Evolutionary conservation across 2,113 vertebrate species (phyloP), one percentile per base, ranked within the genome.

Genomic region (Etheostoma spectabile): DNA sequence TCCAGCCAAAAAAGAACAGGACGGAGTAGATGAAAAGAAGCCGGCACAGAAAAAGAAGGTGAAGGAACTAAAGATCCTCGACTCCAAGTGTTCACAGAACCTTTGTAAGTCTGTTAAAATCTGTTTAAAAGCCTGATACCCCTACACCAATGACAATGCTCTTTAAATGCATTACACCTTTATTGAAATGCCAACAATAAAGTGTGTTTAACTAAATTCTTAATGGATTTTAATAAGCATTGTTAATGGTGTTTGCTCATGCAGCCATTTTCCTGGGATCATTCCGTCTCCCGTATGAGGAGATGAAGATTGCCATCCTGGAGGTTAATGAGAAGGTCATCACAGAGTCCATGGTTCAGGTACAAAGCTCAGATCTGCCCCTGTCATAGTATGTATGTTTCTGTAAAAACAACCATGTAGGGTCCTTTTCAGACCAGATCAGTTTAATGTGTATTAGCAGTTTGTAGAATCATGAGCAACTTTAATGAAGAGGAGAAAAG

Each of bases 181-280:
- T 0, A 55, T 19, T 61, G 2, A 65, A 64, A 53, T n/a, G 19
- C 0, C 13, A 48, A 19, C 12, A n/a, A 12, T 11, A 8, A 48
- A 55, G 13, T 8, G 49, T 65, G 24, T 67, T 70, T 8, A 42
- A 5, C 12, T 66, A 4, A 59, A 24, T 68, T 6, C 14, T 19
- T 16, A 52, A 6, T 60, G 2, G 5, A 42, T 46, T 63, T 48
- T 21, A 48, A 27, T 18, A 35, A 48, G n/a, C 27, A 5, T 21
- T 62, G 33, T 42, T 55, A 7, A 52, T 66, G 78, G 5, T 74
- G 14, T 86, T 53, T 85, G 8, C 52, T 67, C 19, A 33, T 76
- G 16, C 87, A 98, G 96, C 95, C 10, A 96, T 97, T 88, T 98
- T 97, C 80, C 80, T 97, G 92, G 95, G 96, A 38, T 97, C 97